phyloP scores from a whole-genome alignment of 2,888 invertebrate species.

The Drosophila melanosoma region DNA sequence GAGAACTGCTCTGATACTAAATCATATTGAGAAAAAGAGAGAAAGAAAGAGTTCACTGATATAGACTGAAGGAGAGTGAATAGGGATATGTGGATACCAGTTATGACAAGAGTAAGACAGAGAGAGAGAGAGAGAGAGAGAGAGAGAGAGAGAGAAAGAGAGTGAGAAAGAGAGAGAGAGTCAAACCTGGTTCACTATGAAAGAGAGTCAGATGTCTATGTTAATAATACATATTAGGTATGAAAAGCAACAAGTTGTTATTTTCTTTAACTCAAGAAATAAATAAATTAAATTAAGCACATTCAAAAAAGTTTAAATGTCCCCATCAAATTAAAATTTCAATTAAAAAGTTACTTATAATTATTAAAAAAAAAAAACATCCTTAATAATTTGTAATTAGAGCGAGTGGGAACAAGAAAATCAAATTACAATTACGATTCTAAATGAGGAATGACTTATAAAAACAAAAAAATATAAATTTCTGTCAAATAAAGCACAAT shows the following conservation, averaged over 20 bases:
- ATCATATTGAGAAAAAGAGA: not conserved
- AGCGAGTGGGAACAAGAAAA: no score
- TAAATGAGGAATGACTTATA: no score
- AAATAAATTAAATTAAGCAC: not conserved
- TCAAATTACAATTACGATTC: no score
- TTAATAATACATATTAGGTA: not conserved
- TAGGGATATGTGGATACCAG: not conserved
- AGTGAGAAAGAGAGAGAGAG: not conserved
- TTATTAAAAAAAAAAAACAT: no score
- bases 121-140: not conserved
- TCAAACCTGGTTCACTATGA: not conserved
- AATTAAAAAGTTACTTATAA: not conserved
- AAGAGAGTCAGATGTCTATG: not conserved
- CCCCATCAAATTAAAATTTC: not conserved
- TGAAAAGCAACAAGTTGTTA: not conserved
- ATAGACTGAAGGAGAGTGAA: not conserved
- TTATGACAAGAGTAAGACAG: not conserved
- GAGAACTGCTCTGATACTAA: not conserved
- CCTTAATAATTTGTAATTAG: no score
- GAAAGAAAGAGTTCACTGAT: not conserved
- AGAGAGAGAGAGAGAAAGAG: not conserved
- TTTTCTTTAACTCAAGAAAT: not conserved
- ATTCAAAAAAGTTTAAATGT: not conserved
- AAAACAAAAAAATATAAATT: no score
- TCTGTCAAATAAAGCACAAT: no score